Base-by-base conservation (phyloP, 2,797 vertebrate genomes). In the Hippocampus kuda region DNA sequence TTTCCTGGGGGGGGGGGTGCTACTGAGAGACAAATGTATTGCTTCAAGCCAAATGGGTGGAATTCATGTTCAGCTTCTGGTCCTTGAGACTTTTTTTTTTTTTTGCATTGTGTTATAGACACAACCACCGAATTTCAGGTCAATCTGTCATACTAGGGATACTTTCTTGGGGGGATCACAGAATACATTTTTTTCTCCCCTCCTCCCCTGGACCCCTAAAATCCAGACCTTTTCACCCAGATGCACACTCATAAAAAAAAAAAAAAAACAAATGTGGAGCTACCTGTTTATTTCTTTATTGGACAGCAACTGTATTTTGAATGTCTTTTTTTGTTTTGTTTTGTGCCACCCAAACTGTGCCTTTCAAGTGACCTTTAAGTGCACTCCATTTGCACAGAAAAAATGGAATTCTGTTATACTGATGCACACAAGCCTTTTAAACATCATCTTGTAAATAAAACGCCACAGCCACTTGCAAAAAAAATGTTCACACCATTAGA, bases 351-450 rank as follows among this genome's bases (percentile, higher is more conserved):
- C 44, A 16, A 46, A 49, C 42, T 24, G 64, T 66, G 64, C 64
- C 64, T 66, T 66, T 46, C 64, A 66, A 46, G 24, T 30, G 64
- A 66, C 64, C 48, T 49, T 26, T 24, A 46, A 46, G 44, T 15
- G 41, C 59, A 61, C 27, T 20, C 30, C 59, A 61, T 20, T 61
- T 27, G 22, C 30, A 61, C 16, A 11, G 18, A 20, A 56, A 24
- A 57, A 34, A 34, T 60, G 7, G 27, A 8, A 18, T 34, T 60
- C 34, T 60, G 57, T 60, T 20, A 60, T 34, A 60, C 22, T 54
- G 53, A 56, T n/a, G 9, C 16, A 51, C 7, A 18, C 49, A 56
- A 26, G 15, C 27, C 16, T 48, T 65, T 65, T 18, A 49, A 49
- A 65, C 15, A 27, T 18, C n/a, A 18, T 49, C 62, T 24, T 26